Conservation (phyloP, 2,888 invertebrate species). For the Macropis europaea region DNA sequence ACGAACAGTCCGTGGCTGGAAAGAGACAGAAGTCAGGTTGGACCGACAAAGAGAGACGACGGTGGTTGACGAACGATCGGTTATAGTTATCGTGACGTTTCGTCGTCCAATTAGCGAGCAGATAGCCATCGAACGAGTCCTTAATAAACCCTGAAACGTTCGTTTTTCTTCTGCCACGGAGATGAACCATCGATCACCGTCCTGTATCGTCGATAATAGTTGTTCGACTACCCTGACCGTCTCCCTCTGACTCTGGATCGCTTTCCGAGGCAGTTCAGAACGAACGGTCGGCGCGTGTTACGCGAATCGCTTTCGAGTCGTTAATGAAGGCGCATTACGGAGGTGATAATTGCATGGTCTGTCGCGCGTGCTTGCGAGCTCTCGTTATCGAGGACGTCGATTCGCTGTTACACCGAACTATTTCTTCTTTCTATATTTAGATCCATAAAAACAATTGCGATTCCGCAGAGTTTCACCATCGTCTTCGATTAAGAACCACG, state of each 20-base stretch:
- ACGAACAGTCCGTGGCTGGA: slow-evolving; percentile 21
- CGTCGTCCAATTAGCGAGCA: slow-evolving; percentile 48
- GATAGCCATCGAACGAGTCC: slow-evolving; percentile 30
- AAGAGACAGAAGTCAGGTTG: background rate
- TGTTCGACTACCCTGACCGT: background rate
- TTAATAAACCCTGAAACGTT: slow-evolving; percentile 33
- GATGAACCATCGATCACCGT: slow-evolving; percentile 37
- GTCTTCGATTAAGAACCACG: no score
- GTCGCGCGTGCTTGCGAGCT: slow-evolving; percentile 10
- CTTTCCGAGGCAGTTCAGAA: no score
- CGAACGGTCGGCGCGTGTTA: slow-evolving; percentile 5
- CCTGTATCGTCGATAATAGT: slow-evolving; percentile 19
- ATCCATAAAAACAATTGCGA: no score
- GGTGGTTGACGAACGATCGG: slow-evolving; percentile 25
- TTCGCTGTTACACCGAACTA: no score
- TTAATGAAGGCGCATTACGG: slow-evolving; percentile 35
- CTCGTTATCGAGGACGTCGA: slow-evolving; percentile 12
- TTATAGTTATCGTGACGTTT: slow-evolving; percentile 40
- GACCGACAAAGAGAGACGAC: background rate
- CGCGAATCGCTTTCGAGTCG: slow-evolving; percentile 18
- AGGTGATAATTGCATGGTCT: slow-evolving; percentile 32
- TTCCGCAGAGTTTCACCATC: no score
- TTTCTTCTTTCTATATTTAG: no score
- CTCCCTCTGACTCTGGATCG: background rate
- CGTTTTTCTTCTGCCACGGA: slow-evolving; percentile 14